Evolutionary conservation across 2,888 invertebrate species (phyloP), one percentile per base, ranked within the genome.

Genomic region (Netelia fuscicornis): DNA sequence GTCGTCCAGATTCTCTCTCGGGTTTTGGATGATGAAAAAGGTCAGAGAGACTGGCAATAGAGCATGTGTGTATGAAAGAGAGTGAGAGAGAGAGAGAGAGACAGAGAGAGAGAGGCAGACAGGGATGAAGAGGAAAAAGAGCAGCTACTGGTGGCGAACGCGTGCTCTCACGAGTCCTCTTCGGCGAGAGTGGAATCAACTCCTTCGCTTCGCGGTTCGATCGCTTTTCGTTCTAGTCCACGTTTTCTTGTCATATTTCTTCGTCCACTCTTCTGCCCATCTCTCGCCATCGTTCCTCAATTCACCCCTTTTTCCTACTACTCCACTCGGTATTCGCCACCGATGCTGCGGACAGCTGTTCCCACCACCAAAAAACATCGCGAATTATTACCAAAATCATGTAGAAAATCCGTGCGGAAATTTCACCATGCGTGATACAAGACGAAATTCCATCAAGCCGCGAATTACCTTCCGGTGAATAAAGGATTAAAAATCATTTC

Each of bases 1-100:
- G 56, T 78, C 78, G 64, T 75, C 79, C 81, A 65, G 78, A 70
- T 77, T 85, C 78, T 79, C 84, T 70, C 58, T 62, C n/a, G 81
- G 78, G 58, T 30, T 84, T 56, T 13, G 30, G 17, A 78, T 52
- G 70, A 56, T 70, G 81, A 75, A 78, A 81, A 84, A 82, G 78
- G 81, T 84, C 81, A 64, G 30, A 58, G 68, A 70, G 70, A 75
- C 77, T n/a, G 17, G 56, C 9, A 17, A 20, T 17, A 56, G 30
- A 30, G 30, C 30, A 30, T 30, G 30, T 30, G 30, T 30, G 5
- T 30, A 5, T 2, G 30, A 2, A 3, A 5, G 30, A 5, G 23
- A 13, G 60, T 48, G 52, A 64, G 71, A 44, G 23, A 13, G 60
- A 62, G 52, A 64, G 71, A 44, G 17, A 52, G 71, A 48, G 76